Base-by-base conservation (phyloP, 2,888 invertebrate genomes). In the Orthosia incerta region DNA sequence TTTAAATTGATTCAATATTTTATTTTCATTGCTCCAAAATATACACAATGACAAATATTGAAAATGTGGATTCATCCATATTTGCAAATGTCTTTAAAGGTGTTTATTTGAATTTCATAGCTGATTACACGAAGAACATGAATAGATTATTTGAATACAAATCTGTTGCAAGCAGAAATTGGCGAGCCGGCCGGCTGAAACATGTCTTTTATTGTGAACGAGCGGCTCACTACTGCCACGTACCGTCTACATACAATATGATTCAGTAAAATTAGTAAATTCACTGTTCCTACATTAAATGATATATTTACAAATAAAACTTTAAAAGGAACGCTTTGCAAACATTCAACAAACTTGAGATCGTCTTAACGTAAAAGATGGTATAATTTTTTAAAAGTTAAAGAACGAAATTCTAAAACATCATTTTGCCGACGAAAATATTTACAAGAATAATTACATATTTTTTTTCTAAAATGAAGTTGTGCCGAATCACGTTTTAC, bases 321-420 rank as follows among this genome's bases (percentile, higher is more conserved):
- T 95, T 96, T 96, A 94, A 95, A 95, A 95, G 95, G 96, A 96
- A 96, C 96, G 95, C 96, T 96, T 96, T 95, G 95, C 95, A 96
- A 96, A 95, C 95, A 95, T 95, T 95, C 95, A 96, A 96, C 95
- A 95, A 95, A 95, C 95, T 95, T 96, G 96, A 96, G 96, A 96
- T 96, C 96, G 95, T 95, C 95, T 96, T 96, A 96, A 95, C 94
- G 93, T 96, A 95, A 94, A 86, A 94, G 95, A 95, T 95, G 95
- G 95, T 96, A 95, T 94, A 95, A 94, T 94, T 91, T 92, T 93
- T 89, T 88, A 90, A 94, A 93, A 94, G 93, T 94, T 92, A 92
- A 93, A 93, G 94, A 94, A 94, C 94, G 92, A 94, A 94, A 93
- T 89, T 93, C 93, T 92, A 92, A 93, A 93, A 94, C 91, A 91